Percentiles rank a stretch among this genome's conserved stretches.
phyloP scores from a whole-genome alignment of 2,888 invertebrate species.

The Agrotis segetum region DNA sequence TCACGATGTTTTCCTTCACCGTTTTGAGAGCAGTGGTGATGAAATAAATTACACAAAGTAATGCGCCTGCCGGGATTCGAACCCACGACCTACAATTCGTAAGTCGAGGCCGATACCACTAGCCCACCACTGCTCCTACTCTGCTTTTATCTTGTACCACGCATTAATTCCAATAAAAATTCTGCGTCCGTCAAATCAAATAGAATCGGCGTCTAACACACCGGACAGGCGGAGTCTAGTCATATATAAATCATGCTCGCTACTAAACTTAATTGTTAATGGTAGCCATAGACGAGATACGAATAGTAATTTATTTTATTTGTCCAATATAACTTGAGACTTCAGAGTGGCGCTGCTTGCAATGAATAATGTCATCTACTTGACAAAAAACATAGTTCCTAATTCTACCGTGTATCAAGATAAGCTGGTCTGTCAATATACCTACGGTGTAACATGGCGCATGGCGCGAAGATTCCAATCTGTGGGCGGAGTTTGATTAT shows the following conservation, averaged over 20 bases:
- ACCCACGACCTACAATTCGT: too few relatives aligned
- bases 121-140: too few relatives aligned
- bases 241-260: constrained; percentile 76
- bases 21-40: too few relatives aligned
- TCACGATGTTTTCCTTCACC: too few relatives aligned
- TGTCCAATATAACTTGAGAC: background rate
- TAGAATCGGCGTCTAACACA: constrained; percentile 75
- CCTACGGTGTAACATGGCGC: constrained; percentile 49
- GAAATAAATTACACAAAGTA: too few relatives aligned
- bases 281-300: constrained; percentile 59
- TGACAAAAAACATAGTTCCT: background rate
- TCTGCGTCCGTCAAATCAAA: constrained; percentile 61
- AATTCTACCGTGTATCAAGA: background rate
- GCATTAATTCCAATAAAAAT: constrained; percentile 67
- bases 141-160: constrained; percentile 41
- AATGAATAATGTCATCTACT: background rate
- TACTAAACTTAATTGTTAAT: constrained; percentile 77
- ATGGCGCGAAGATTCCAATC: constrained; percentile 51
- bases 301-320: constrained; percentile 27
- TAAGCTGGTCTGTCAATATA: background rate
- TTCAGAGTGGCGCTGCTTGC: background rate
- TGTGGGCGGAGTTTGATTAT: constrained; percentile 40
- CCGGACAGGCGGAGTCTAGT: constrained; percentile 79
- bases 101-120: too few relatives aligned
- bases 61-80: too few relatives aligned